These are phyloP conservation scores for Vandiemenella viatica DNA, from an alignment of 2,888 invertebrate genomes.

Conservation along the genomic window DNA sequence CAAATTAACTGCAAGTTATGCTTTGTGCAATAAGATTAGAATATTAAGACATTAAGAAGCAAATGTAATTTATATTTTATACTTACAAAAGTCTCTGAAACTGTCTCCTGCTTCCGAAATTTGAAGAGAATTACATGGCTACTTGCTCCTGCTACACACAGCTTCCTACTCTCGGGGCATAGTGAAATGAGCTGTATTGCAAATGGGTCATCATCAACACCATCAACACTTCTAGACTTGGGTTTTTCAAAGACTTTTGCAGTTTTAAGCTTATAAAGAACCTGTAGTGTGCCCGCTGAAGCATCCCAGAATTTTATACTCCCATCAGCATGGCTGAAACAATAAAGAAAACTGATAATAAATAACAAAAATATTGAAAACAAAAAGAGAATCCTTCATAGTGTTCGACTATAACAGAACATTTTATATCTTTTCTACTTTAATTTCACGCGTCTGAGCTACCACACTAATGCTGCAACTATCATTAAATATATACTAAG, in stretches of 20 bases:
- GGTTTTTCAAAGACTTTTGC: constrained; percentile 77
- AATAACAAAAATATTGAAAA: neutral
- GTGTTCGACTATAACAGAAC: too few species aligned
- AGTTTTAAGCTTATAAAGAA: constrained; percentile 94
- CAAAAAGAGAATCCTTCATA: too few species aligned
- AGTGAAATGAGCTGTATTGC: constrained; percentile 79
- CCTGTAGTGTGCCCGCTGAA: constrained; percentile 87
- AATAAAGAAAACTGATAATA: constrained; percentile 9
- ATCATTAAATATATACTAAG: too few species aligned
- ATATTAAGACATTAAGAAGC: neutral
- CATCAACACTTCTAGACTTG: constrained; percentile 44
- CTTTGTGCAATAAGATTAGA: too few species aligned
- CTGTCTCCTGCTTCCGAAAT: constrained; percentile 82
- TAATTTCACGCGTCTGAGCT: too few species aligned
- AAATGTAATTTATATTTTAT: too few species aligned
- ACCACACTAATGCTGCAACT: too few species aligned
- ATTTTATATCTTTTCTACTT: too few species aligned
- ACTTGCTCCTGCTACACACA: constrained; percentile 82
- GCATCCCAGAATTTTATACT: constrained; percentile 99
- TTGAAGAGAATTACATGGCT: constrained; percentile 91
- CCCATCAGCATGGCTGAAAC: constrained; percentile 88
- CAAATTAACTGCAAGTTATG: too few species aligned
- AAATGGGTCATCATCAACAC: constrained; percentile 69
- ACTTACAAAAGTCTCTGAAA: constrained; percentile 62
- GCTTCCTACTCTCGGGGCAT: constrained; percentile 81